Conservation (phyloP, 2,113 vertebrate species). For the Gallinago jamesoni region DNA sequence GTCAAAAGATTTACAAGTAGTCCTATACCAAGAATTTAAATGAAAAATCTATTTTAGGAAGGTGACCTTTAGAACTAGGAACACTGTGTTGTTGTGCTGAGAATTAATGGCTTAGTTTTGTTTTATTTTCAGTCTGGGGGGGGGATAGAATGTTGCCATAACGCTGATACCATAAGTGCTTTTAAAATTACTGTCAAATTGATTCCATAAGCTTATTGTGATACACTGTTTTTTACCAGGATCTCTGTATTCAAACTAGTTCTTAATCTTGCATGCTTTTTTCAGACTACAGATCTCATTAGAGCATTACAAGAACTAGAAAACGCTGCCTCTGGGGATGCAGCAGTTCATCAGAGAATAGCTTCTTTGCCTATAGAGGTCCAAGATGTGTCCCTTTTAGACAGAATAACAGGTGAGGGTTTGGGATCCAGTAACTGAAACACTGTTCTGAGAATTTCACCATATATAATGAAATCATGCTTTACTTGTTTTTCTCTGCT, state of each 20-base stretch:
- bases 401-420: conserved; percentile 92
- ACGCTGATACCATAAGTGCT: not conserved
- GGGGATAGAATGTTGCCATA: not conserved
- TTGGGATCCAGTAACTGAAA: not conserved
- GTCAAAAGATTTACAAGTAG: not conserved
- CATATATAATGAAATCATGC: not conserved
- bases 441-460: not conserved
- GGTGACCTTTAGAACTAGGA: not conserved
- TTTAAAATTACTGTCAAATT: not conserved
- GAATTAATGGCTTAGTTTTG: not conserved
- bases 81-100: not conserved
- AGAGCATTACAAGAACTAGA: conserved; percentile 97
- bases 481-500: conserved; percentile 30
- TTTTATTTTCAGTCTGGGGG: not conserved
- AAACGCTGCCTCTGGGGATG: conserved; percentile 94
- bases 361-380: conserved; percentile 94
- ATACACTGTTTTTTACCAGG: not conserved
- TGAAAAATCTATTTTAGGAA: not conserved
- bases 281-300: conserved; percentile 94
- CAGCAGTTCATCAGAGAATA: conserved; percentile 93
- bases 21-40: not conserved
- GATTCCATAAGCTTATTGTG: not conserved
- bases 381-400: conserved; percentile 92
- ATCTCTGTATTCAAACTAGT: conserved; percentile 36
- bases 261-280: conserved; percentile 58